Evolutionary conservation across 2,113 vertebrate genomes (phyloP).

Genomic region (Ascaphus truei): DNA sequence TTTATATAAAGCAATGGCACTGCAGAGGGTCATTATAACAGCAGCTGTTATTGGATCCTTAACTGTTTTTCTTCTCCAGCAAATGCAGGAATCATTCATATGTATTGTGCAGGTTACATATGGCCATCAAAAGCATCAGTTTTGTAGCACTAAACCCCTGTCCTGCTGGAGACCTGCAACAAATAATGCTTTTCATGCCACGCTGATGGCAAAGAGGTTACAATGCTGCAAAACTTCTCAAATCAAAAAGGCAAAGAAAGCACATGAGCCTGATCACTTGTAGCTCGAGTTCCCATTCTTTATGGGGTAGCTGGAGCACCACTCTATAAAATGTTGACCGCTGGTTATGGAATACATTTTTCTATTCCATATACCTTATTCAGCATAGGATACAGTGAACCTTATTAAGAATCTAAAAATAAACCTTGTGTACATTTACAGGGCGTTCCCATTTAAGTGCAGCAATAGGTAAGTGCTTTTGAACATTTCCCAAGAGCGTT

Average conservation of each 20-base stretch:
- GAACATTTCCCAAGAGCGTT: background rate
- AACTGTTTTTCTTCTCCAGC: background rate
- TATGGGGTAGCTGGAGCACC: too few relatives aligned
- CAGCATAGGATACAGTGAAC: background rate
- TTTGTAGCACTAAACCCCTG: background rate
- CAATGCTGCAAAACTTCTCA: too few relatives aligned
- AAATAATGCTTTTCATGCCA: background rate
- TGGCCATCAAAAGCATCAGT: background rate
- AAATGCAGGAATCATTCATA: slow-evolving; percentile 1
- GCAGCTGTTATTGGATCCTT: background rate
- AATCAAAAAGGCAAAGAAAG: too few relatives aligned
- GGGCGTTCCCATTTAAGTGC: background rate
- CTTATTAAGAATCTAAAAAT: background rate
- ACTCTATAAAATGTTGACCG: too few relatives aligned
- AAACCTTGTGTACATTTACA: background rate
- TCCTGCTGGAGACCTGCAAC: too few relatives aligned
- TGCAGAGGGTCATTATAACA: background rate
- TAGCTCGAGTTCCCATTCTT: too few relatives aligned
- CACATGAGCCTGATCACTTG: too few relatives aligned
- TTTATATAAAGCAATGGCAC: too few relatives aligned
- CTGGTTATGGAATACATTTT: too few relatives aligned
- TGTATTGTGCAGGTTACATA: background rate
- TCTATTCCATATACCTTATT: too few relatives aligned
- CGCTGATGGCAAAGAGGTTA: too few relatives aligned
- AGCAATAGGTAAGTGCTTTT: background rate